phyloP scores from a whole-genome alignment of 2,888 invertebrate species.

The Scaptomyza flava region DNA sequence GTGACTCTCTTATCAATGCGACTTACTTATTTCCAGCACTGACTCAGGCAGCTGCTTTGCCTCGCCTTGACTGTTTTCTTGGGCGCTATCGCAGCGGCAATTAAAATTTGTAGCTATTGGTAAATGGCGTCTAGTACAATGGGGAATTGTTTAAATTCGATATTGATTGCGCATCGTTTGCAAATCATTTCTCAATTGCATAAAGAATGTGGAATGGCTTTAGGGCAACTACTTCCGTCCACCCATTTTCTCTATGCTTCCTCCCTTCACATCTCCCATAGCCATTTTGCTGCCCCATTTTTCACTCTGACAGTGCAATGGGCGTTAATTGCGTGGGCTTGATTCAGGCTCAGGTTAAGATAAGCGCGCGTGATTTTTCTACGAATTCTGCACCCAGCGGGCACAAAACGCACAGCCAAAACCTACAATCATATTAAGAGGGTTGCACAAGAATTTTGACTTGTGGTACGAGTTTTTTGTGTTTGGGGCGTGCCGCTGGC shows the following conservation, averaged over 20 bases:
- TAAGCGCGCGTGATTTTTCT: conserved; percentile 82
- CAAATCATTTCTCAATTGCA: conserved; percentile 76
- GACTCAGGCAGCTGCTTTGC: conserved; percentile 31
- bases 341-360: conserved; percentile 76
- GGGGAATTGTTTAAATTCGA: conserved; percentile 61
- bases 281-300: conserved; percentile 48
- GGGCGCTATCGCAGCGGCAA: conserved; percentile 71
- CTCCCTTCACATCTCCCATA: neutral
- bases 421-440: conserved; percentile 25
- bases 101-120: conserved; percentile 79
- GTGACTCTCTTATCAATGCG: conserved; percentile 82
- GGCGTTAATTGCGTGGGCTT: conserved; percentile 82
- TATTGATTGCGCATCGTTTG: conserved; percentile 71
- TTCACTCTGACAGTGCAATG: conserved; percentile 78
- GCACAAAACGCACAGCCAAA: conserved; percentile 37
- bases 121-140: conserved; percentile 42
- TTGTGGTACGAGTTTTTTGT: conserved; percentile 44
- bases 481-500: conserved; percentile 56
- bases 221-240: conserved; percentile 47
- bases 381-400: conserved; percentile 73
- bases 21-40: conserved; percentile 47
- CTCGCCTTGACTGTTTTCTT: conserved; percentile 19
- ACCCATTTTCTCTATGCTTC: neutral
- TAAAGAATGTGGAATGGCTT: conserved; percentile 38
- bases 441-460: conserved; percentile 52